Conservation (phyloP, 2,113 vertebrate species). For the Erinaceus europaeus region DNA sequence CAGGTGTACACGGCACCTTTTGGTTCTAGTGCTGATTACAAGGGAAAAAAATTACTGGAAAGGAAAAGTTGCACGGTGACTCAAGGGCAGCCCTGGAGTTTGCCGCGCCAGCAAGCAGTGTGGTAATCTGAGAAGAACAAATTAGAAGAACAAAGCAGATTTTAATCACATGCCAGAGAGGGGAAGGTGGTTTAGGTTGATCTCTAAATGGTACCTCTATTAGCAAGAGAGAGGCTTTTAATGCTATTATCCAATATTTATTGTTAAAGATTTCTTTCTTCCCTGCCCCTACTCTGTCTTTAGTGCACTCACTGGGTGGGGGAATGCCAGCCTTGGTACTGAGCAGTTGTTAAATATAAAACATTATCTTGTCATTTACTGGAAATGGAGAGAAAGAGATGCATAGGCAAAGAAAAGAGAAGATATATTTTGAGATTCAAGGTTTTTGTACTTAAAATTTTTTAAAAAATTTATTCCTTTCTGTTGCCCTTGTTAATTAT, state of each 20-base stretch:
- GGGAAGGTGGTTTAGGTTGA: constrained; percentile 54
- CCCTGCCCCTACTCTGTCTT: neutral
- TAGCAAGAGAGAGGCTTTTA: constrained; percentile 51
- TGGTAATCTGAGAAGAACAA: constrained; percentile 63
- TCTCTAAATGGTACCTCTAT: constrained; percentile 54
- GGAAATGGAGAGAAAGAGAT: neutral
- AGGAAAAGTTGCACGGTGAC: neutral
- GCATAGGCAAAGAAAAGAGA: neutral
- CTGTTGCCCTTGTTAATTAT: too few species aligned
- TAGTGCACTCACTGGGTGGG: neutral
- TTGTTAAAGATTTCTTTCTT: constrained; percentile 40
- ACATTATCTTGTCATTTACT: constrained; percentile 18
- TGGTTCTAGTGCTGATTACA: constrained; percentile 55
- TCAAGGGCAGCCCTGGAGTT: constrained; percentile 49
- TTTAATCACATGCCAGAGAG: constrained; percentile 64
- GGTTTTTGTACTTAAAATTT: too few species aligned
- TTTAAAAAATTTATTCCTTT: too few species aligned
- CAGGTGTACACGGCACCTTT: constrained; percentile 30
- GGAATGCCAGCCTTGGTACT: neutral
- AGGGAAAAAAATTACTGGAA: neutral
- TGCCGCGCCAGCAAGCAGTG: constrained; percentile 54
- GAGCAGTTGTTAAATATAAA: constrained; percentile 33
- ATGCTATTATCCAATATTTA: constrained; percentile 41
- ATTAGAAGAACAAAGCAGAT: constrained; percentile 74
- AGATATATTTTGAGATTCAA: neutral